Base-by-base conservation (phyloP, 37 sponge, comb jelly and placozoan genomes). In the Haliclona indistincta region DNA sequence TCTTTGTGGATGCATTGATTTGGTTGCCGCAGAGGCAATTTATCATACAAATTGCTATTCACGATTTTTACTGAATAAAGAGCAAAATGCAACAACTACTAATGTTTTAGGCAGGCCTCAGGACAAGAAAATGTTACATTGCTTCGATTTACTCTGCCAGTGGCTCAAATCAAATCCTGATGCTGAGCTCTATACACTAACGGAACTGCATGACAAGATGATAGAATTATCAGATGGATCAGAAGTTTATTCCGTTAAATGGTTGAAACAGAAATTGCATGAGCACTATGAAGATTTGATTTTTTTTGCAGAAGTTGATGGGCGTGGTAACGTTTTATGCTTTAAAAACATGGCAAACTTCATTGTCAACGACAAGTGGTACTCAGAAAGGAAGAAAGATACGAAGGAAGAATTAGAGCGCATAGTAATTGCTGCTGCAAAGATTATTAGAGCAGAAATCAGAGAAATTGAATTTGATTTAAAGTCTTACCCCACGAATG, bases 161-260 rank as follows among this genome's bases (percentile, higher is more conserved):
- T 56, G 81, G 81, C 72, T 81, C 29, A 73, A 81, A 62, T 69
- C 70, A 54, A 67, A 77, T 25, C 70, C 68, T 58, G 71, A 52
- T 79, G 80, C 80, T 30, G 80, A 81, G 23, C 38, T 71, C 7
- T 81, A 39, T 23, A 79, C 80, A 54, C 80, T 79, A 7, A 40
- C 61, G 17, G 70, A 79, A 68, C 34, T 79, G 70, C 62, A 79
- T 67, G n/a, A 40, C 29, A 79, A 79, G 70, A 79, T 79, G 80
- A 41, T 26, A 23, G 80, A 79, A 79, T 53, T 79, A 54, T 44
- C 70, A 68, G 68, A 47, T 49, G 54, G 41, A 64, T 77, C 68
- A 65, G 78, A 49, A 29, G 68, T 77, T 41, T 77, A 66, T 34
- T 49, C 68, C 38, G 15, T 65, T 67, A 77, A 66, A 19, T 43